Conservation (phyloP, 2,888 invertebrate genomes). For the Pachliopta kotzebuea region DNA sequence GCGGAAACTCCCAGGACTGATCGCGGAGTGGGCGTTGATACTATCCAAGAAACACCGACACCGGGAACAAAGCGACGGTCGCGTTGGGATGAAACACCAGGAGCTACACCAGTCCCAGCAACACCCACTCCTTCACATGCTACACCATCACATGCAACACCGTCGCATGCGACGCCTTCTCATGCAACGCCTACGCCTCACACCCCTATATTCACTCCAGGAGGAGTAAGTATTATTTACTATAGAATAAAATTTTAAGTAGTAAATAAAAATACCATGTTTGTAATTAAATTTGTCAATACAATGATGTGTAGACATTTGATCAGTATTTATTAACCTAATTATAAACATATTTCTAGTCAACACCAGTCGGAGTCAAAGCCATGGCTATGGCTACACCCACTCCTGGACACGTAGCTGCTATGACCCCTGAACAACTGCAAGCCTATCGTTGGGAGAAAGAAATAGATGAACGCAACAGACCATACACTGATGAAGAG, state of each 20-base stretch:
- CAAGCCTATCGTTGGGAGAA: constrained; percentile 99
- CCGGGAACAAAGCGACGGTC: constrained; percentile 97
- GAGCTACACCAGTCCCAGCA: constrained; percentile 86
- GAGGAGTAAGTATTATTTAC: constrained; percentile 79
- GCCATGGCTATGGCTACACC: constrained; percentile 99
- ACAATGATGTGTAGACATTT: neutral
- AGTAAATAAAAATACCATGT: neutral
- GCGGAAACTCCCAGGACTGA: constrained; percentile 99
- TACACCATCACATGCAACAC: constrained; percentile 87
- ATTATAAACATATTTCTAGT: constrained; percentile 42
- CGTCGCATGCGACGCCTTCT: constrained; percentile 86
- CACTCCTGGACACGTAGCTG: constrained; percentile 96
- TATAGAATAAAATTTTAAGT: neutral
- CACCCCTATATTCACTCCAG: constrained; percentile 88
- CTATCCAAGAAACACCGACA: constrained; percentile 95
- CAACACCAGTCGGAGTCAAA: constrained; percentile 94
- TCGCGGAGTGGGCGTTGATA: constrained; percentile 87
- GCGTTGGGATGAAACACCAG: constrained; percentile 99
- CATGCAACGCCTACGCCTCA: constrained; percentile 83
- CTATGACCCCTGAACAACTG: constrained; percentile 99
- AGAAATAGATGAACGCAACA: constrained; percentile 98
- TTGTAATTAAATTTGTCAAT: neutral
- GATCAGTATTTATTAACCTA: neutral
- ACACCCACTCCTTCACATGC: constrained; percentile 87
- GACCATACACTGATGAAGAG: constrained; percentile 98